Base-by-base conservation (phyloP, 2,113 vertebrate species). In the Ramphastos sulfuratus region DNA sequence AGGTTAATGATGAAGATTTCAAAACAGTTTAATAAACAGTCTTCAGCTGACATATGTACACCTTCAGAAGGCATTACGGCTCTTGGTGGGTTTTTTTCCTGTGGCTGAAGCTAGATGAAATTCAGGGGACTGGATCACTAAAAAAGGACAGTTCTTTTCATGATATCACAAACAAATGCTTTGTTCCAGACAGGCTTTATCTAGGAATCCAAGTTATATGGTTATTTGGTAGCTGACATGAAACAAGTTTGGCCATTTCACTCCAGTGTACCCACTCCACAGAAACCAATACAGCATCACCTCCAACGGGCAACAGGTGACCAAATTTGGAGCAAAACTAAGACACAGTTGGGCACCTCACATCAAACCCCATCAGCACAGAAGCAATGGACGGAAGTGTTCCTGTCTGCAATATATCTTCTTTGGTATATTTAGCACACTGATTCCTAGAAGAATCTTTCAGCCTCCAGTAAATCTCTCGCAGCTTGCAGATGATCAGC, bases 391-490 rank as follows among this genome's bases (percentile, higher is more conserved):
- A 24, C 0, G 0, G n/a, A 85, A 74, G 25, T 23, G 46, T 7
- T 71, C 85, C 82, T 77, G 59, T 46, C 74, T 75, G 30, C 24
- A 87, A 70, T 39, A 4, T 16, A 39, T 33, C 50, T 44, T 82
- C 77, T 91, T 77, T 4, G 46, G 79, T 70, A 69, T 80, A 85
- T 85, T 92, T 76, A 85, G 83, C 50, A 65, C 80, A 81, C n/a
- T 56, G 46, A 90, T 95, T 96, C 92, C 92, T 93, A 78, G 85
- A 94, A 91, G 74, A 77, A 83, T 66, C 70, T 85, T 59, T 44
- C 71, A 92, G 66, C 66, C 84, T 80, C 72, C 71, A 87, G 63
- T 31, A 69, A 65, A 33, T 30, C 82, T 25, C 82, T 79, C 71
- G 21, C 90, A 90, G 75, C 88, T 54, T 65, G 50, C 66, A 87